phyloP scores from a whole-genome alignment of 1,140 invertebrate genomes.

The Lordiphosa stackelbergi region DNA sequence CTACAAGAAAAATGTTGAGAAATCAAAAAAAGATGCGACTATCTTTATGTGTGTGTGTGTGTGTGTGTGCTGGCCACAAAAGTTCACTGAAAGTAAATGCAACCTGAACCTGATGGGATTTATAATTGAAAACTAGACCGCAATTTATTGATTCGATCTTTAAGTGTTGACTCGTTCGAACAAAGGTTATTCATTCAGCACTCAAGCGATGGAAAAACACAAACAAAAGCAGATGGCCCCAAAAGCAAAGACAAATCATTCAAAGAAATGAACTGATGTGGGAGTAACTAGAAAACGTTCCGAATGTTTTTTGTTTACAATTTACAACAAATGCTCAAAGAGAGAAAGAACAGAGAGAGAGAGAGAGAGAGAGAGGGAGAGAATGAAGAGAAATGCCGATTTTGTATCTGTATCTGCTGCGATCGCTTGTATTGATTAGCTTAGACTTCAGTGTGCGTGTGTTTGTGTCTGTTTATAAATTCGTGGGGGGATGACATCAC shows the following conservation, averaged over 20 bases:
- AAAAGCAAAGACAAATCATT: constrained; percentile 19
- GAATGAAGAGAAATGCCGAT: constrained; percentile 23
- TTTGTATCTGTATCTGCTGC: constrained; percentile 47
- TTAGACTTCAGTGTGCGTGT: constrained; percentile 9
- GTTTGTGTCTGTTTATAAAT: constrained; percentile 28
- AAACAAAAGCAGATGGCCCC: constrained; percentile 11
- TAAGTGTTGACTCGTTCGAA: constrained; percentile 15
- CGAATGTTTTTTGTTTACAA: constrained; percentile 48
- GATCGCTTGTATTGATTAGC: constrained; percentile 64
- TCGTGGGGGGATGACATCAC: constrained; percentile 64
- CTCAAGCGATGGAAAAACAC: neutral
- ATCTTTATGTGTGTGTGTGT: constrained; percentile 24
- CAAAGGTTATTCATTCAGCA: constrained; percentile 24
- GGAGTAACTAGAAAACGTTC: constrained; percentile 20
- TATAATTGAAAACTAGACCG: constrained; percentile 50
- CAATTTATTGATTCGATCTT: constrained; percentile 52
- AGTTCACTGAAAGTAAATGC: constrained; percentile 62
- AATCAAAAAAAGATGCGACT: constrained; percentile 73
- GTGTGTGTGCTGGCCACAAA: constrained; percentile 47
- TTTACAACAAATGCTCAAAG: constrained; percentile 41
- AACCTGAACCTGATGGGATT: constrained; percentile 55
- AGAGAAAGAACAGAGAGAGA: neutral
- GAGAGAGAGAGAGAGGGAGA: constrained; percentile 1
- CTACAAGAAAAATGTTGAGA: constrained; percentile 72
- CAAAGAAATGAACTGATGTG: constrained; percentile 5